phyloP scores from a whole-genome alignment of 2,888 invertebrate species.

The Drosophila anceps region DNA sequence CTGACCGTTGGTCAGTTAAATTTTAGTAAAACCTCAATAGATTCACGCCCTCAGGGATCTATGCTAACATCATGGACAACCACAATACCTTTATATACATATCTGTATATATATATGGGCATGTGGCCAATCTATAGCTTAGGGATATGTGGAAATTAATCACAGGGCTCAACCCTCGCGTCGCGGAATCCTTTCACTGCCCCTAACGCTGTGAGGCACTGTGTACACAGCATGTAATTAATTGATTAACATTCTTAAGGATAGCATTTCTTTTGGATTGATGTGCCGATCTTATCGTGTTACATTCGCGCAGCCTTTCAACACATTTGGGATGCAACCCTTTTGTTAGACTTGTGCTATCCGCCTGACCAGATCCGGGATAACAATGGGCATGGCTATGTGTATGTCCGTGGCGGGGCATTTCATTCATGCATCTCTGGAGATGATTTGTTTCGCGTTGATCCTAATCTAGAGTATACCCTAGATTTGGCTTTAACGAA shows the following conservation, averaged over 20 bases:
- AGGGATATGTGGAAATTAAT: constrained; percentile 72
- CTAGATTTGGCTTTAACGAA: background rate
- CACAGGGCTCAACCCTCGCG: constrained; percentile 60
- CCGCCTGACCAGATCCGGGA: constrained; percentile 60
- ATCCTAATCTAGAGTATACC: constrained; percentile 40
- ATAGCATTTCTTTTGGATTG: constrained; percentile 69
- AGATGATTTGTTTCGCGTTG: constrained; percentile 48
- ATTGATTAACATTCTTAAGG: constrained; percentile 82
- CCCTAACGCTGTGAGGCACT: constrained; percentile 23
- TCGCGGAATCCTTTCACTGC: constrained; percentile 54
- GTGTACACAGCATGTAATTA: constrained; percentile 82
- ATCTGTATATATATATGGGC: constrained; percentile 2
- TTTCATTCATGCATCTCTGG: constrained; percentile 51
- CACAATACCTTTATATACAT: constrained; percentile 24
- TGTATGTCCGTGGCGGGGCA: constrained; percentile 37
- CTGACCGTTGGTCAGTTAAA: constrained; percentile 74
- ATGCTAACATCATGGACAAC: constrained; percentile 27
- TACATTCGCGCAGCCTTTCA: constrained; percentile 70
- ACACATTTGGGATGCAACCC: constrained; percentile 65
- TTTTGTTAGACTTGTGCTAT: constrained; percentile 45
- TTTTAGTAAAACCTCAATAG: constrained; percentile 33
- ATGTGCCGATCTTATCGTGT: constrained; percentile 75
- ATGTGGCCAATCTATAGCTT: constrained; percentile 58
- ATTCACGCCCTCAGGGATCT: constrained; percentile 21
- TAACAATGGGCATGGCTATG: constrained; percentile 46